Base-by-base conservation (phyloP, 1,140 invertebrate species). In the Conopomorpha cramerella region DNA sequence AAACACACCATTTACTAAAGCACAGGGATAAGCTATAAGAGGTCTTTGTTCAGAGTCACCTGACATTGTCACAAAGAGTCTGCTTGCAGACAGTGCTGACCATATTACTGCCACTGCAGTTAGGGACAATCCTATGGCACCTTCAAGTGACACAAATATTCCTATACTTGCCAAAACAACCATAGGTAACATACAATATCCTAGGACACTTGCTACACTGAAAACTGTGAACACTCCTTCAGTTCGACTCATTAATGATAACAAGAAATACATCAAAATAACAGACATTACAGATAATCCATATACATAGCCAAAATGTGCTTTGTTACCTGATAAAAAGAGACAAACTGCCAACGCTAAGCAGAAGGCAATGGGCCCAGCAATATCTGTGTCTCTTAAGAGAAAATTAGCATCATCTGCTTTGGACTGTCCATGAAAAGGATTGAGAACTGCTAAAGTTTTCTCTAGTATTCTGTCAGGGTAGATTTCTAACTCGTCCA, bases 1-100 rank as follows among this genome's bases (percentile, higher is more conserved):
- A 81, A 98, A 98, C 1, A 98, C 92, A 25, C 92, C 93, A 79
- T 96, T 98, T n/a, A 98, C 84, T 31, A 99, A 80, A 30, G 90
- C 84, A 80, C 95, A 98, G 3, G 96, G 96, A 78, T 98, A 99
- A 11, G 93, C 94, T 33, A 98, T 92, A 1, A 96, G 77, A 3
- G 91, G 84, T 53, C 94, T 87, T 64, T 98, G 95, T 44, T 93
- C 88, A 49, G 90, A 81, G 82, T 98, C 95, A 16, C 87, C 85
- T 2, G 95, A 86, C 63, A 96, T 93, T 2, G 91, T 91, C 8
- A 93, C 91, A 82, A 98, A 98, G 12, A 98, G 77, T 77, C 96
- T 90, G 13, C 94, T 95, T 1, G 95, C 92, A 6, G 95, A 95
- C 11, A 93, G 60, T 47, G 91, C 89, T 40, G 95, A 95, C 96